Base-by-base conservation (phyloP, 2,797 vertebrate genomes). In the Pelochelys cantorii region DNA sequence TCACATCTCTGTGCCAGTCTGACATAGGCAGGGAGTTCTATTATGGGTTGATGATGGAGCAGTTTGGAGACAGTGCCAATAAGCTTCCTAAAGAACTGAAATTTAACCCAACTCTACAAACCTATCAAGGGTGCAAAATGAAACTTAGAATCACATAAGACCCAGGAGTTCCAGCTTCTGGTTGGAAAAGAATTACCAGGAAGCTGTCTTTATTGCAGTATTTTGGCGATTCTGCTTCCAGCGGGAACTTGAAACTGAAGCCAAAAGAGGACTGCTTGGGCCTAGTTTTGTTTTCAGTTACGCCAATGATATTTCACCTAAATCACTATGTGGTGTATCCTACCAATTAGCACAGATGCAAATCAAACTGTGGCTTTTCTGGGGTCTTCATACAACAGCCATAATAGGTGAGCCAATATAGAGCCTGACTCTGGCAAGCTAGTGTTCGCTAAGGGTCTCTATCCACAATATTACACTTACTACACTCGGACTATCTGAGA, bases 31-130 rank as follows among this genome's bases (percentile, higher is more conserved):
- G 68, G 2, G 42, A 48, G 5, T 11, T 93, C 75, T 62, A 8
- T 95, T 92, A 96, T 93, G 90, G 93, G 31, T 27, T 83, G n/a
- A 77, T 81, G 27, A 29, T 7, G 0, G 89, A 75, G 3, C 85
- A 86, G 80, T 54, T 91, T 94, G 90, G 93, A 93, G 71, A 48
- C 48, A 79, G 88, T 91, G 83, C 65, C 94, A 94, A 95, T 93
- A 96, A 96, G 77, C 75, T 93, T 55, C 68, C 62, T 31, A n/a
- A 84, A 77, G 29, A 92, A 95, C 95, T 92, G 87, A 95, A 34
- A 55, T 23, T 34, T 71, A 79, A 65, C 56, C 84, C 81, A 90
- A 75, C 77, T 86, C 53, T 59, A 68, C 62, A 13, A 0, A 48
- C 6, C 29, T 42, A 89, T 87, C 53, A 84, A 93, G 4, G 12